Conservation (phyloP, 1,140 invertebrate genomes). For the Drosophila azteca region DNA sequence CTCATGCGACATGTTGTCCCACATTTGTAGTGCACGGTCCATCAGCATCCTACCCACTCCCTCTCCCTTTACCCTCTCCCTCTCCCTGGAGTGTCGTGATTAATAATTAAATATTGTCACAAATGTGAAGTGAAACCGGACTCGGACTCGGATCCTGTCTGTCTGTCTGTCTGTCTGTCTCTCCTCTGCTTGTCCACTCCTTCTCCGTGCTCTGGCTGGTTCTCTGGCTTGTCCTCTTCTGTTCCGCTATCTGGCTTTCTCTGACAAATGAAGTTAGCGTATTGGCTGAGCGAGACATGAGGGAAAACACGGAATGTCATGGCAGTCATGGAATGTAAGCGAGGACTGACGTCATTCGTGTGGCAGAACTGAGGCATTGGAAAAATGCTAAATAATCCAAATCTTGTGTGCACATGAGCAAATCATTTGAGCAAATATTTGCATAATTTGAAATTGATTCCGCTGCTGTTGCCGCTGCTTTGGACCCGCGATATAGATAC, state of each 20-base stretch:
- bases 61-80: background rate
- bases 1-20: constrained; percentile 70
- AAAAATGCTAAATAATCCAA: constrained; percentile 45
- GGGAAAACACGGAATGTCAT: constrained; percentile 21
- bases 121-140: constrained; percentile 43
- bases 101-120: constrained; percentile 78
- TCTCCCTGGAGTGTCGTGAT: constrained; percentile 45
- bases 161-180: too few species aligned
- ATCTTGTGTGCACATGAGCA: constrained; percentile 43
- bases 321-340: constrained; percentile 36
- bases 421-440: constrained; percentile 54
- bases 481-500: too few species aligned
- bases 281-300: background rate
- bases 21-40: constrained; percentile 4
- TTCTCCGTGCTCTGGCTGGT: constrained; percentile 3
- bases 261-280: constrained; percentile 28
- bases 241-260: background rate
- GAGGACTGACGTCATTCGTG: constrained; percentile 31
- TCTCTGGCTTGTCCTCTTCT: too few species aligned
- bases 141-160: background rate
- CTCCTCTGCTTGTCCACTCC: constrained; percentile 8
- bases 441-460: constrained; percentile 50
- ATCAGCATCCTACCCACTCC: constrained; percentile 18
- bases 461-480: constrained; percentile 7
- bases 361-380: too few species aligned